Percentiles rank a stretch among this genome's conserved stretches.
Evolutionary conservation across 2,888 invertebrate genomes (phyloP).

Genomic region (Lampropteryx suffumata): DNA sequence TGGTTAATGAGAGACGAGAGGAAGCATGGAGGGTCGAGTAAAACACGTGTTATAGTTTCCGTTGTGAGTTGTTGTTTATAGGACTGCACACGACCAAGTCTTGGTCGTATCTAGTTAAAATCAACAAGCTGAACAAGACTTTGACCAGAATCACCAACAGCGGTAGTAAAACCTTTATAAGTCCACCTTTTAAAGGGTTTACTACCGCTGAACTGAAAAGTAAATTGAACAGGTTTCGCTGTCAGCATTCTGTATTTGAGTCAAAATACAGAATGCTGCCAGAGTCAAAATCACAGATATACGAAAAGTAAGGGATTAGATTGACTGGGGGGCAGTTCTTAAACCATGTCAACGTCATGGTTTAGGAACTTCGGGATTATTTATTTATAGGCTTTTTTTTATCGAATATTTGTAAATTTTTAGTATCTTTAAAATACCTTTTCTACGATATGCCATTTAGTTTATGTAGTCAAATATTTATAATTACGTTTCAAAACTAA

Average conservation of each 20-base stretch:
- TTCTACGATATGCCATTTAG: no score
- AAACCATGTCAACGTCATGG: no score
- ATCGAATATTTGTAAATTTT: no score
- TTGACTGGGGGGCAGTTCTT: no score
- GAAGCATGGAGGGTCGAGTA: slow-evolving; percentile 50
- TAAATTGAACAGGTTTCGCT: slow-evolving; percentile 2
- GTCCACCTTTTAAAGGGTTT: slow-evolving; percentile 4
- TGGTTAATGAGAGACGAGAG: slow-evolving; percentile 50
- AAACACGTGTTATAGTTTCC: slow-evolving; percentile 66
- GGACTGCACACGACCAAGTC: slow-evolving; percentile 26
- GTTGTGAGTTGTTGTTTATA: slow-evolving; percentile 43
- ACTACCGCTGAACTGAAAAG: slow-evolving; percentile 7
- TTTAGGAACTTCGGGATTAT: no score
- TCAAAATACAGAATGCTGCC: no score
- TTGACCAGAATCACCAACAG: not conserved
- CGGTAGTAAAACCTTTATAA: slow-evolving; percentile 12
- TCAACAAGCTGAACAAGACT: slow-evolving; percentile 8
- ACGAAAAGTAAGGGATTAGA: no score
- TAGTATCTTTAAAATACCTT: no score
- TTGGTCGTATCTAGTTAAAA: slow-evolving; percentile 17
- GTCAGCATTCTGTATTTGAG: slow-evolving; percentile 12
- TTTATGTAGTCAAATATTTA: no score
- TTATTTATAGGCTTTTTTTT: no score
- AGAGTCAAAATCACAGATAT: not conserved
- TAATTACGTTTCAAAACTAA: no score